Base-by-base conservation (phyloP, 2,113 vertebrate genomes). In the Elephas maximus region DNA sequence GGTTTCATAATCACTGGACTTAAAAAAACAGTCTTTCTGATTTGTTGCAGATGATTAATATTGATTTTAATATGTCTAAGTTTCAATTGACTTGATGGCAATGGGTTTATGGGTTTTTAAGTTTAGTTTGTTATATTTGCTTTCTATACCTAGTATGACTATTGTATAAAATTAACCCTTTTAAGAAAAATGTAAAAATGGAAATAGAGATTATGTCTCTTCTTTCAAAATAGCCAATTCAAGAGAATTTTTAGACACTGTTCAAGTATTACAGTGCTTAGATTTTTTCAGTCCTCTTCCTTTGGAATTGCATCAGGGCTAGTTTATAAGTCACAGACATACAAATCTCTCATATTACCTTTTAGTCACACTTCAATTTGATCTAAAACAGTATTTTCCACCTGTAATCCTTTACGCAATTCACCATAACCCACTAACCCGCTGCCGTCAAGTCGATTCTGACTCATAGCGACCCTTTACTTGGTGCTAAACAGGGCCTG, bases 321-420 rank as follows among this genome's bases (percentile, higher is more conserved):
- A 65, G 30, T 92, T 90, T 77, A 53, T 60, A 78, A 94, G n/a
- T 26, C 74, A 95, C 30, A 87, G 24, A 60, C n/a, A 63, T 26
- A 93, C 9, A 97, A 74, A 97, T 79, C 60, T 88, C 63, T 76
- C 33, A 83, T 73, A 93, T 84, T 87, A 89, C n/a, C 81, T 73
- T 93, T 91, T 41, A 87, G 90, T 80, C 71, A 95, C 80, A 93
- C 8, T 90, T 92, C 87, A 94, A 30, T 87, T 96, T 95, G 21
- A 80, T 94, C 76, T 88, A 92, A 93, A 91, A 73, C 26, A 83
- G 23, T 71, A 71, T 93, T 91, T 96, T 90, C 28, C 41, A 86
- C 69, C 48, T 87, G 18, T 74, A 84, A 83, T 87, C 3, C 74
- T 57, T 86, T 57, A 51, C 44, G 57, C 93, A 91, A 87, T 90